phyloP scores from a whole-genome alignment of 2,888 invertebrate genomes.

The Stenchaetothrips biformis region DNA sequence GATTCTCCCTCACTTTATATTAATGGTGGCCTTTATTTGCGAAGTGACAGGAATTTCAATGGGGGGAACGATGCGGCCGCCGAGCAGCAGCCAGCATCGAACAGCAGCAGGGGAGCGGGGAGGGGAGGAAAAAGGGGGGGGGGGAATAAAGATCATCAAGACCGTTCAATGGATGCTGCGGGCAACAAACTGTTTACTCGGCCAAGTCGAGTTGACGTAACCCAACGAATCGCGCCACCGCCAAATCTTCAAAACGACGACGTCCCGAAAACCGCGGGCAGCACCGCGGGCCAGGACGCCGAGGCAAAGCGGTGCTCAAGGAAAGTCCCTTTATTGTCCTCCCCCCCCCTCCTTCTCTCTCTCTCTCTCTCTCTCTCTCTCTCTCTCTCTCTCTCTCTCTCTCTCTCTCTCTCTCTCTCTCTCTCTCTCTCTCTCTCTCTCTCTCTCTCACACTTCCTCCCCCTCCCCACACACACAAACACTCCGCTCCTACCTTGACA shows the following conservation, averaged over 20 bases:
- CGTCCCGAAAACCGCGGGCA: too few relatives aligned
- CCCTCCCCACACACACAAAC: too few relatives aligned
- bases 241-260: too few relatives aligned
- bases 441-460: background rate
- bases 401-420: background rate
- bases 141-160: background rate
- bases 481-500: too few relatives aligned
- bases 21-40: slow-evolving; percentile 13
- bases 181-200: too few relatives aligned
- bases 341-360: background rate
- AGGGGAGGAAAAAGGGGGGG: background rate
- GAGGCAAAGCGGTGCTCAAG: background rate
- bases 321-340: background rate
- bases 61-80: background rate
- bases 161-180: background rate
- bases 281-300: background rate
- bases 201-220: too few relatives aligned
- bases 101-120: background rate
- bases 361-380: background rate
- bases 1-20: background rate
- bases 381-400: too few relatives aligned
- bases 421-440: background rate
- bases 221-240: too few relatives aligned
- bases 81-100: background rate
- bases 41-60: slow-evolving; percentile 12